Conservation (phyloP, 2,113 vertebrate species). For the Alexandromys fortis region DNA sequence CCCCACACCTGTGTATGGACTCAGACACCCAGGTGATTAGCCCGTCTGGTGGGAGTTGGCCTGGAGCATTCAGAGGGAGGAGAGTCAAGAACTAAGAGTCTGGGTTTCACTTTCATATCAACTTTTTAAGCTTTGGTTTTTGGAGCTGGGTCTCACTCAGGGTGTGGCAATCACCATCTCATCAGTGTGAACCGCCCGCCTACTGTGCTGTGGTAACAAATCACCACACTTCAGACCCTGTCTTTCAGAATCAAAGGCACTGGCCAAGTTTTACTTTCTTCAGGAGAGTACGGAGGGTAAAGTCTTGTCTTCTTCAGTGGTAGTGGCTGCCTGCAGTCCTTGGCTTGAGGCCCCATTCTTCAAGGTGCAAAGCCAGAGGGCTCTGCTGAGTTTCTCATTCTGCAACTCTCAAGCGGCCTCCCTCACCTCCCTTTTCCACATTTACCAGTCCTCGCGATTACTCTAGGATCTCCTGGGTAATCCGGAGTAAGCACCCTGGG, state of each 20-base stretch:
- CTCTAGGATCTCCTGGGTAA: neutral
- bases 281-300: neutral
- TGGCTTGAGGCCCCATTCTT: neutral
- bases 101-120: neutral
- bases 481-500: neutral
- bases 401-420: neutral
- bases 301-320: neutral
- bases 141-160: neutral
- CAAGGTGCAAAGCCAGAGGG: neutral
- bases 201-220: neutral
- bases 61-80: too few relatives aligned
- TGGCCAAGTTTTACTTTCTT: neutral
- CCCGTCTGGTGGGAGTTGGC: too few relatives aligned
- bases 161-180: neutral
- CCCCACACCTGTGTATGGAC: neutral
- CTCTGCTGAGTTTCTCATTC: rapidly evolving
- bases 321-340: neutral
- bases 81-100: neutral
- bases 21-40: too few relatives aligned
- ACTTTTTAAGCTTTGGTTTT: neutral
- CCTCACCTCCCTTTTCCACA: neutral
- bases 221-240: neutral
- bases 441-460: neutral
- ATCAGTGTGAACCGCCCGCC: neutral
- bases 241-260: neutral